phyloP scores from a whole-genome alignment of 2,113 vertebrate genomes.

The Eublepharis macularius region DNA sequence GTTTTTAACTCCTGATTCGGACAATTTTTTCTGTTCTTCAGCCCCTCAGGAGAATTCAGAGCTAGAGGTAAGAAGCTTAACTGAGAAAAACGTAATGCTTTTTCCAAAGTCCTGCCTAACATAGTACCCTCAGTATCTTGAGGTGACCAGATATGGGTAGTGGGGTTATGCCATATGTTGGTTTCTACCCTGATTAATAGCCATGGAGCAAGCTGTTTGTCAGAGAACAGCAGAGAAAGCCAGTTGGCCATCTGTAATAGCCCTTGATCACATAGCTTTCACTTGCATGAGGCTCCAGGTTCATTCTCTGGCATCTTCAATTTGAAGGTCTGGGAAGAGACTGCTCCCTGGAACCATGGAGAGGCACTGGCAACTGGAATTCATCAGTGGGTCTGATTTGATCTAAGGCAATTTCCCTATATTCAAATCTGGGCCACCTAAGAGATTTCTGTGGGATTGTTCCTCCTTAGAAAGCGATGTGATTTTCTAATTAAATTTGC shows the following conservation, averaged over 20 bases:
- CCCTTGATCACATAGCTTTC: neutral
- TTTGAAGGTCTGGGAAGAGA: neutral
- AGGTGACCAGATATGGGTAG: neutral
- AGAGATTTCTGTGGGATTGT: neutral
- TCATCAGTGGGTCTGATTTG: neutral
- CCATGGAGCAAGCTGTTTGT: neutral
- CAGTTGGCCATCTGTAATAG: neutral
- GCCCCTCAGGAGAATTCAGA: constrained; percentile 46
- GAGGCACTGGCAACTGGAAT: neutral
- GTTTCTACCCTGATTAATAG: neutral
- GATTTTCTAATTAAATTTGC: neutral
- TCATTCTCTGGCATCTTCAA: neutral
- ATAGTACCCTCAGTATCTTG: too few relatives aligned
- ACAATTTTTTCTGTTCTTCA: constrained; percentile 53
- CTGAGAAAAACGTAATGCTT: neutral
- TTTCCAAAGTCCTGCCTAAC: neutral
- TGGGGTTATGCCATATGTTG: neutral
- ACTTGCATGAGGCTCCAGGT: neutral
- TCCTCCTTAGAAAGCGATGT: neutral
- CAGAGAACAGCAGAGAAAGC: neutral
- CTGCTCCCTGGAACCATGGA: neutral
- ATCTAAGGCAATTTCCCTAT: neutral
- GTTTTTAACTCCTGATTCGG: constrained; percentile 67
- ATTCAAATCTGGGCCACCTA: neutral
- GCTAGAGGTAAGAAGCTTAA: constrained; percentile 61